These are phyloP conservation scores for Hirtodrosophila cameraria DNA, from an alignment of 2,888 invertebrate species.

Conservation along the genomic window DNA sequence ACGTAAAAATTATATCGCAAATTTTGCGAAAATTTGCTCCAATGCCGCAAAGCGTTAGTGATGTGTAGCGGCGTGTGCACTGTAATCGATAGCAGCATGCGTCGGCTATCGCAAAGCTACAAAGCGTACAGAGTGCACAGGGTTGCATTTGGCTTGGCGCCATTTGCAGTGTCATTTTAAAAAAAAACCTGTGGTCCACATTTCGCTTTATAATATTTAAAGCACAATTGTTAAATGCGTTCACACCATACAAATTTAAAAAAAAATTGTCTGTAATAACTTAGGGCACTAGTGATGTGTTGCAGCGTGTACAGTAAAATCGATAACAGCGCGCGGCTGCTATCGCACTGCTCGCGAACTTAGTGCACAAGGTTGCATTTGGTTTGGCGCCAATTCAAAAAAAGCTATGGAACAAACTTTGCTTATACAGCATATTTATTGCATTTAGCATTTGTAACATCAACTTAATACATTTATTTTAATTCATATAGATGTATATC, in stretches of 20 bases:
- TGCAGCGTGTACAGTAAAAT: constrained; percentile 58
- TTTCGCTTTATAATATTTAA: too few species aligned
- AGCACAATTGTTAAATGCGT: too few species aligned
- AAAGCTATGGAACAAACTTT: background rate
- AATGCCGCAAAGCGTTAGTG: constrained; percentile 65
- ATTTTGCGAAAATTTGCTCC: constrained; percentile 61
- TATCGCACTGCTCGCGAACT: constrained; percentile 29
- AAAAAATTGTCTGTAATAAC: constrained; percentile 64
- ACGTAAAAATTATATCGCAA: constrained; percentile 48
- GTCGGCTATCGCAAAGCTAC: constrained; percentile 37
- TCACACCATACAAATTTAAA: constrained; percentile 56
- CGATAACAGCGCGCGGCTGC: constrained; percentile 50
- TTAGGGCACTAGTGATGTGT: constrained; percentile 64
- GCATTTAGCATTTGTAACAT: constrained; percentile 70
- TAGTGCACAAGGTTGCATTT: constrained; percentile 26
- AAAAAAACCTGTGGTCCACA: background rate
- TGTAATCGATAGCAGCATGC: constrained; percentile 58
- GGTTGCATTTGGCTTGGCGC: constrained; percentile 18
- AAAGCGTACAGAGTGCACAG: constrained; percentile 3
- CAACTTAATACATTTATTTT: constrained; percentile 74
- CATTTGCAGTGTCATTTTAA: background rate
- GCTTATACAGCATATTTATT: constrained; percentile 50
- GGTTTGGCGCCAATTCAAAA: background rate
- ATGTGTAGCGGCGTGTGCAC: constrained; percentile 63
- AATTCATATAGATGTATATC: constrained; percentile 68